Evolutionary conservation across 2,888 invertebrate genomes (phyloP), one percentile per base, ranked within the genome.

Genomic region (Girardia tigrina): DNA sequence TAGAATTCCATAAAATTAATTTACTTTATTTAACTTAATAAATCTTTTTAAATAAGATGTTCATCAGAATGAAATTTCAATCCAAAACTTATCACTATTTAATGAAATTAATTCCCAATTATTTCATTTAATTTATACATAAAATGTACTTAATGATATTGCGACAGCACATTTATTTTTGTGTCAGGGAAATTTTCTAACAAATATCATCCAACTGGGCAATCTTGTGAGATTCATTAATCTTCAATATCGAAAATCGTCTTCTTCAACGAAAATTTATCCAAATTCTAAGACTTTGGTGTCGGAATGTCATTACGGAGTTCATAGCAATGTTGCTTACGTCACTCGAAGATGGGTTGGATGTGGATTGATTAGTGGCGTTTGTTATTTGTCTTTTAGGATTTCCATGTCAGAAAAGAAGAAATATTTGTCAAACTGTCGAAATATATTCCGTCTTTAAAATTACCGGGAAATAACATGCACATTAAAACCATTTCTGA

Each of bases 121-220:
- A n/a, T n/a, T n/a, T n/a, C n/a, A n/a, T n/a, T n/a, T n/a, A n/a
- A n/a, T n/a, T n/a, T n/a, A n/a, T n/a, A n/a, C n/a, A n/a, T n/a
- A n/a, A n/a, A n/a, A n/a, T n/a, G n/a, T n/a, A n/a, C n/a, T n/a
- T n/a, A n/a, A n/a, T n/a, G n/a, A n/a, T n/a, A n/a, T n/a, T n/a
- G n/a, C n/a, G n/a, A n/a, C n/a, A n/a, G n/a, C n/a, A n/a, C n/a
- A n/a, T n/a, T n/a, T n/a, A n/a, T 56, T 16, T 16, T 8, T 4
- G n/a, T 36, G 36, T 56, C 23, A 56, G 56, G n/a, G 56, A 4
- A 56, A 56, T 56, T 56, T 56, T n/a, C n/a, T 56, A n/a, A 56
- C 56, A 4, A 56, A n/a, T n/a, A 23, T 56, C n/a, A 56, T 56
- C 23, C 20, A 56, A 56, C n/a, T n/a, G 4, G 56, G 56, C 6